Evolutionary conservation across 2,888 invertebrate species (phyloP), one percentile per base, ranked within the genome.

Genomic region (Andrena trimmerana): DNA sequence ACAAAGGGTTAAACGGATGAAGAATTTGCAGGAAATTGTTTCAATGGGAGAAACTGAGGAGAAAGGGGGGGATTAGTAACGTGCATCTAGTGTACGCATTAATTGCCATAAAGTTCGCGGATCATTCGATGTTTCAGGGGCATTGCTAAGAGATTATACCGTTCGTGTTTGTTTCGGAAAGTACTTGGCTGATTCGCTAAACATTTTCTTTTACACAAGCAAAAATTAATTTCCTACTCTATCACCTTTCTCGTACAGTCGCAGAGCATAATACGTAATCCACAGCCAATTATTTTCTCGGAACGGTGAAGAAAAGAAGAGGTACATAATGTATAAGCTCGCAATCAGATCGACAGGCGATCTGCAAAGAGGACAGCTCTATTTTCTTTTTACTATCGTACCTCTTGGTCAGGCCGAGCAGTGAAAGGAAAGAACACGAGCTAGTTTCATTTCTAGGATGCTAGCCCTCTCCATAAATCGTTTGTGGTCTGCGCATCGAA

Each of bases 91-190:
- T 27, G 52, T 65, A 48, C 7, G 52, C 59, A 62, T 85, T 54
- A 52, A 27, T 52, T 52, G 70, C 75, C 33, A 63, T n/a, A n/a
- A 66, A 77, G 42, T 77, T 81, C 33, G 69, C 72, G 77, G 78
- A 66, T 82, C 63, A 75, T 73, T 73, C 62, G 54, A 81, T 81
- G 20, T 52, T 27, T 88, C 65, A 81, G 63, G 75, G 80, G 59
- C 77, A 83, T 83, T 86, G 71, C 66, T 72, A 73, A 76, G 52
- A 48, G 60, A 59, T 31, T 33, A 70, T 33, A 33, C 8, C 50
- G 57, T 67, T 76, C 62, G 36, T 29, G 52, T 60, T 70, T 66
- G 8, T 50, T 69, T 81, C 52, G 20, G 54, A 54, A 74, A 76
- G 65, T 59, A 8, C 48, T 54, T 70, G 71, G 59, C 66, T 50